Evolutionary conservation across 2,888 invertebrate genomes (phyloP).

Genomic region (Chelonus formosanus): DNA sequence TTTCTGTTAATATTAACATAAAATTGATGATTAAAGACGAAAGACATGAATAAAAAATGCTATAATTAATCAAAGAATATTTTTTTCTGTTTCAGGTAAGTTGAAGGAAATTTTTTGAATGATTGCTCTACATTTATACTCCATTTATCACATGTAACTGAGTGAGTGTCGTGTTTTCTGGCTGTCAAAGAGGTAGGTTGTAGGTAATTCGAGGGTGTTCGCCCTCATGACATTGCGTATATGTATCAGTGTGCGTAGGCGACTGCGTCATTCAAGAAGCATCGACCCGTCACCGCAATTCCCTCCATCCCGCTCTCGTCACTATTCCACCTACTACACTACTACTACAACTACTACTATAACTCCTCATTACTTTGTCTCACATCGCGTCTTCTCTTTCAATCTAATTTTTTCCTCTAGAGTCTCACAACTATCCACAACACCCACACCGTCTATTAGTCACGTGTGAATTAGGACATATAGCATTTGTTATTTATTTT

Average conservation of each 20-base stretch:
- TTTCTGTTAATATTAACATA: no score
- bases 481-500: background rate
- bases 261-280: constrained; percentile 49
- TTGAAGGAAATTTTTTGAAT: constrained; percentile 1
- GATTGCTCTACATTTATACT: constrained; percentile 6
- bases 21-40: no score
- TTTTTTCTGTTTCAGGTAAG: constrained; percentile 36
- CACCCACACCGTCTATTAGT: constrained; percentile 4
- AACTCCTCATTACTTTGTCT: background rate
- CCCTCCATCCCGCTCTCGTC: constrained; percentile 5
- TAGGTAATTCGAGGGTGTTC: constrained; percentile 19
- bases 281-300: constrained; percentile 40
- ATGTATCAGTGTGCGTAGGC: constrained; percentile 39
- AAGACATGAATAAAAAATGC: background rate
- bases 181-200: constrained; percentile 26
- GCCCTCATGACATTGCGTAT: constrained; percentile 36
- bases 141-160: constrained; percentile 1
- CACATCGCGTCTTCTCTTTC: constrained; percentile 9
- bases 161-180: background rate
- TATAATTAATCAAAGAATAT: constrained; percentile 1
- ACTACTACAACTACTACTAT: background rate
- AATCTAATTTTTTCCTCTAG: constrained; percentile 9
- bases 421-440: constrained; percentile 10
- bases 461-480: constrained; percentile 23
- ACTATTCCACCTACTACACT: background rate